These are phyloP conservation scores for Climacteris rufus DNA, from an alignment of 2,113 vertebrate species.

Conservation along the genomic window DNA sequence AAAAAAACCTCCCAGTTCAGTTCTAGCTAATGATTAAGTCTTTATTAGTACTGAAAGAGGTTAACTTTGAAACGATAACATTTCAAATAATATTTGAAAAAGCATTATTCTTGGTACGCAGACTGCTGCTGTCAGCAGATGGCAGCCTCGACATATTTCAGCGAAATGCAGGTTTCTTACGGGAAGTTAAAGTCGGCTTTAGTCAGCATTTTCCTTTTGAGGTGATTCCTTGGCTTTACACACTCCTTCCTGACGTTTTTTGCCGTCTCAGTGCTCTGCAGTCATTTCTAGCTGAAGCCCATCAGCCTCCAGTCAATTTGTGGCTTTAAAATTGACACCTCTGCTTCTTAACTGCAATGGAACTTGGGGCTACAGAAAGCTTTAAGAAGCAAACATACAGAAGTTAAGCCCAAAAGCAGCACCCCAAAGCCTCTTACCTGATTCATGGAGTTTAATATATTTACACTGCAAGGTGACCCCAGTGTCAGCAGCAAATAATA, in stretches of 20 bases:
- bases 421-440: background rate
- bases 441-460: background rate
- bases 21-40: background rate
- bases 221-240: background rate
- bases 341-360: background rate
- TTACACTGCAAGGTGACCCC: background rate
- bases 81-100: background rate
- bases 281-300: background rate
- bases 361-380: background rate
- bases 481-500: background rate
- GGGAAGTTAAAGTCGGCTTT: fast-evolving
- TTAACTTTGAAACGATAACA: background rate
- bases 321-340: background rate
- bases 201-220: background rate
- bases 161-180: fast-evolving
- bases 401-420: background rate
- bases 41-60: background rate
- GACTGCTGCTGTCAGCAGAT: constrained; percentile 28
- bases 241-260: background rate
- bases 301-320: fast-evolving
- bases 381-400: background rate
- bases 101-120: background rate
- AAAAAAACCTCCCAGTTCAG: background rate
- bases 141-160: background rate
- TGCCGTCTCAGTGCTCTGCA: background rate